Conservation (phyloP, 2,888 invertebrate species). For the Athalia circularis region DNA sequence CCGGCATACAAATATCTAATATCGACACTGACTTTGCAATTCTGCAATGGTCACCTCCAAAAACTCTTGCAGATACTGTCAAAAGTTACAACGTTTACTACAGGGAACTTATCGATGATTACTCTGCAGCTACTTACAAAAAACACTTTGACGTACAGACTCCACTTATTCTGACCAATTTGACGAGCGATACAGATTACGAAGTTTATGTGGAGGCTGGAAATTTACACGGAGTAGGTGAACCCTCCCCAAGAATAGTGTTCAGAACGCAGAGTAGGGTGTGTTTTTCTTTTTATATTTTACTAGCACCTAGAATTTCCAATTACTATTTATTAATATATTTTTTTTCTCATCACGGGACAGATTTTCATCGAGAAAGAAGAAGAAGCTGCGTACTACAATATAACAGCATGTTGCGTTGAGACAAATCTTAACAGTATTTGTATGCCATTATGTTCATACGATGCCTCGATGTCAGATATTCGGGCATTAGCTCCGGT, state of each 20-base stretch:
- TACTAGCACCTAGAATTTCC: too few relatives aligned
- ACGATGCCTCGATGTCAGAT: conserved; percentile 89
- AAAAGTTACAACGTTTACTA: conserved; percentile 80
- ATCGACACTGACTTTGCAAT: conserved; percentile 86
- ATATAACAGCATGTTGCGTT: conserved; percentile 87
- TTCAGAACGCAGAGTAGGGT: conserved; percentile 85
- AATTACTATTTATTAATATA: neutral
- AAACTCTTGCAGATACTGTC: conserved; percentile 83
- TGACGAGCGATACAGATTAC: conserved; percentile 85
- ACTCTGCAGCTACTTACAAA: conserved; percentile 76
- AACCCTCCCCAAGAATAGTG: conserved; percentile 84
- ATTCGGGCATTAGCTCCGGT: conserved; percentile 83
- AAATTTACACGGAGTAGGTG: conserved; percentile 87
- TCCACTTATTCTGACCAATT: conserved; percentile 84
- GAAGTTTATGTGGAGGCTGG: conserved; percentile 88
- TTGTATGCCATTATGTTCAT: conserved; percentile 87
- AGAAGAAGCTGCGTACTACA: conserved; percentile 81
- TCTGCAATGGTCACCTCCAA: conserved; percentile 86
- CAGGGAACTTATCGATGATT: conserved; percentile 76
- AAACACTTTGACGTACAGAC: conserved; percentile 76
- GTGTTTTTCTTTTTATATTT: neutral
- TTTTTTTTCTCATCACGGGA: conserved; percentile 49
- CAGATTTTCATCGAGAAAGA: conserved; percentile 79
- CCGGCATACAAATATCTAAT: conserved; percentile 82
- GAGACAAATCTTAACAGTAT: conserved; percentile 81